These are phyloP conservation scores for Eupithecia dodoneata DNA, from an alignment of 2,888 invertebrate genomes.

Conservation along the genomic window DNA sequence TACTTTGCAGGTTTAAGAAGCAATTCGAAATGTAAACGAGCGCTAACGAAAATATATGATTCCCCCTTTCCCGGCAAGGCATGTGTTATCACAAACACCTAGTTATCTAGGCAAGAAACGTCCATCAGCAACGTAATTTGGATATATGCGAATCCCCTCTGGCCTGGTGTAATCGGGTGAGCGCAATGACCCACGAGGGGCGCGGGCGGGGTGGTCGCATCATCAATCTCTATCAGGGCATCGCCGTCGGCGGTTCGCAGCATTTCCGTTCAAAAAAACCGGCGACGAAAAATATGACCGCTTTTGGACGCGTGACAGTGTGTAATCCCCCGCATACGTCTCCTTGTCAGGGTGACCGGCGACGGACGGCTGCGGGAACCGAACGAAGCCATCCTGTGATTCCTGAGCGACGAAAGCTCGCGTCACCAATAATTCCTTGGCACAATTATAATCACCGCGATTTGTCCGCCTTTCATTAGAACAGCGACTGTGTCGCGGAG, in stretches of 20 bases:
- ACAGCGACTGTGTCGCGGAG: conserved; percentile 48
- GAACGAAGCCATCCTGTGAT: conserved; percentile 4
- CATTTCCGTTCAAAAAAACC: conserved; percentile 64
- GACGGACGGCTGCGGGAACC: conserved; percentile 25
- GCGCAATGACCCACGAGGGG: conserved; percentile 70
- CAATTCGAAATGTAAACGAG: not conserved
- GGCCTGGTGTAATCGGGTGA: conserved; percentile 73
- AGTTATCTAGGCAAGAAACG: conserved; percentile 76
- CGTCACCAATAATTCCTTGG: conserved; percentile 31
- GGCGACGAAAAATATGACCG: conserved; percentile 74
- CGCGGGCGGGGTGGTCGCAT: conserved; percentile 55
- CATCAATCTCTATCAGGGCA: conserved; percentile 82
- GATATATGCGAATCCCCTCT: conserved; percentile 80
- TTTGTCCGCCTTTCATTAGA: conserved; percentile 43
- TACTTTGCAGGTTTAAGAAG: not conserved
- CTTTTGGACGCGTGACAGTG: conserved; percentile 57
- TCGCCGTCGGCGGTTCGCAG: conserved; percentile 59
- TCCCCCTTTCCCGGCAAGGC: conserved; percentile 38
- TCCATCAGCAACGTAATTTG: conserved; percentile 81
- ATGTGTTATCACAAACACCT: conserved; percentile 59
- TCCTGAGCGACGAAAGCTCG: conserved; percentile 22
- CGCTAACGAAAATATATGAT: conserved; percentile 30
- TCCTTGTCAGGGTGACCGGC: conserved; percentile 26
- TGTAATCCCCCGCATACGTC: conserved; percentile 40
- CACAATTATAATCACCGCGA: conserved; percentile 42